A percentile compares a stretch with the other conserved stretches of the same genome.
Conservation (phyloP, 2,888 invertebrate species). For the Flexamia atlantica region DNA sequence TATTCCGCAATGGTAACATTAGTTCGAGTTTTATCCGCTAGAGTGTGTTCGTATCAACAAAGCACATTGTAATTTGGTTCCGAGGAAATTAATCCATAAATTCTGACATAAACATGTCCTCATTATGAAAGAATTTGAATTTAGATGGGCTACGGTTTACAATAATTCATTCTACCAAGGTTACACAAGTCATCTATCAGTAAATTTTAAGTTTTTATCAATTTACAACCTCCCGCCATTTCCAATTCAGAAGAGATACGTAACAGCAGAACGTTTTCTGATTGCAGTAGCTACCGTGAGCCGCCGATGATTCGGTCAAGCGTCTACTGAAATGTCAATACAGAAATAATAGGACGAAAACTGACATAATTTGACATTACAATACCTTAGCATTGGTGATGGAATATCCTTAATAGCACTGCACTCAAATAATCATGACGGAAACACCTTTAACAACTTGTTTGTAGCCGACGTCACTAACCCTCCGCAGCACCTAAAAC, state of each 20-base stretch:
- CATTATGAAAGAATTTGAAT: slow-evolving; percentile 13
- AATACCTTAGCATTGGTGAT: slow-evolving; percentile 3
- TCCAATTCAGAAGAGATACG: slow-evolving; percentile 47
- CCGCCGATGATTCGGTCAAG: slow-evolving; percentile 52
- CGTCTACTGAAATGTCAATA: slow-evolving; percentile 22
- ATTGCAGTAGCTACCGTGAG: slow-evolving; percentile 20
- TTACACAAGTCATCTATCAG: background rate
- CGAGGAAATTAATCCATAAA: slow-evolving; percentile 52
- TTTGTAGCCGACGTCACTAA: slow-evolving; percentile 75
- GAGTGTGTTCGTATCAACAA: slow-evolving; percentile 63
- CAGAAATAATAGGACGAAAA: slow-evolving; percentile 15
- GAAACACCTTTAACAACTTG: slow-evolving; percentile 66
- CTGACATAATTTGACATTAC: slow-evolving; percentile 10
- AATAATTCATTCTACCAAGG: background rate
- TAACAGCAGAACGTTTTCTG: slow-evolving; percentile 57
- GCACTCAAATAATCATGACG: slow-evolving; percentile 19
- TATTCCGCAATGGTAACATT: slow-evolving; percentile 48
- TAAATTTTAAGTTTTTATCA: slow-evolving; percentile 5
- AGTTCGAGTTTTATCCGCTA: slow-evolving; percentile 58
- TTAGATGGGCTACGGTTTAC: background rate
- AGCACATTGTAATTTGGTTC: slow-evolving; percentile 57
- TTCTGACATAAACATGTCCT: slow-evolving; percentile 43
- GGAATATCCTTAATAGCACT: background rate
- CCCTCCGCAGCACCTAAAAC: slow-evolving; percentile 76
- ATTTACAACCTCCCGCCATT: slow-evolving; percentile 61